Conservation (phyloP, 2,113 vertebrate species). For the Phodopus roborovskii region DNA sequence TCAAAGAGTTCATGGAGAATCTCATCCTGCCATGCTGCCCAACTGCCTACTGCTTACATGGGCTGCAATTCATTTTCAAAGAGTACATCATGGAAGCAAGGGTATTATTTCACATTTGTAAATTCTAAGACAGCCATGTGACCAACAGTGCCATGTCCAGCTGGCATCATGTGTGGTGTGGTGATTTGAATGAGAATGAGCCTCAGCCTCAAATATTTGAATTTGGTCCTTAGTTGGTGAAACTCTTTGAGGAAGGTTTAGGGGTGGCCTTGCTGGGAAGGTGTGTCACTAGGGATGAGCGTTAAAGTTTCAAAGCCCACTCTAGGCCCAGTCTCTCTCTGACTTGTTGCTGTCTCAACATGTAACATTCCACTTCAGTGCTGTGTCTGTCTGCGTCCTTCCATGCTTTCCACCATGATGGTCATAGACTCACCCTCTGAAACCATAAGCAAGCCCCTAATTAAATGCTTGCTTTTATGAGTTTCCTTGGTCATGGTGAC, state of each 20-base stretch:
- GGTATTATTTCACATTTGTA: neutral
- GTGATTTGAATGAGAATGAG: neutral
- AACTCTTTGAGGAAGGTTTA: neutral
- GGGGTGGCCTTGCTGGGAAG: neutral
- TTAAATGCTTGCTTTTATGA: neutral
- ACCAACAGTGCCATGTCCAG: too few species aligned
- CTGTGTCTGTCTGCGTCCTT: neutral
- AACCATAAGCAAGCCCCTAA: too few species aligned
- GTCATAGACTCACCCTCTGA: neutral
- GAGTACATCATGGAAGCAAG: neutral
- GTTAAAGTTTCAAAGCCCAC: neutral
- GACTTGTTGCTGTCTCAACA: neutral
- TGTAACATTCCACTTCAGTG: neutral
- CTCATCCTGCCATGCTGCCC: neutral
- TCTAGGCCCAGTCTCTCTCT: neutral
- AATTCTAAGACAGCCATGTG: neutral
- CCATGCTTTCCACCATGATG: neutral
- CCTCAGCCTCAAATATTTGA: neutral
- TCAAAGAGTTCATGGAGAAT: neutral
- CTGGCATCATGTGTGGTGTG: neutral
- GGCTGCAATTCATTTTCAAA: neutral
- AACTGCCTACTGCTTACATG: neutral
- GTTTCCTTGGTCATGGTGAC: too few species aligned
- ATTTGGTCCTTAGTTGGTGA: neutral
- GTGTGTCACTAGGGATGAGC: neutral